phyloP scores from a whole-genome alignment of 2,113 vertebrate genomes.

The Girardinichthys multiradiatus region DNA sequence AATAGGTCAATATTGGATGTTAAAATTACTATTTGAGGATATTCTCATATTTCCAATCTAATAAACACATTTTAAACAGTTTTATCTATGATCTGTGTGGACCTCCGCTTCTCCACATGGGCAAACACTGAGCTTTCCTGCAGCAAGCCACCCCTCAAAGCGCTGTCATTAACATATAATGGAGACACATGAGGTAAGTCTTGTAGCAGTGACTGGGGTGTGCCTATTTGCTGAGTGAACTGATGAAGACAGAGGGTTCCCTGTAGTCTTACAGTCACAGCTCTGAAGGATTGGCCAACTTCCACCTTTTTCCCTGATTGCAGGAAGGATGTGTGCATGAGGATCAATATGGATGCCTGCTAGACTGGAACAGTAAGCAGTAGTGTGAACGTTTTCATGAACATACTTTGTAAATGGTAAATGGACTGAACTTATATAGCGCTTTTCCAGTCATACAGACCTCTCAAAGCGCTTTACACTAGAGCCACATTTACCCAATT shows the following conservation, averaged over 20 bases:
- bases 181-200: constrained; percentile 66
- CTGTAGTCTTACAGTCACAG: constrained; percentile 61
- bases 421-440: too few species aligned
- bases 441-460: too few species aligned
- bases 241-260: constrained; percentile 73
- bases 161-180: constrained; percentile 62
- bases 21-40: not conserved
- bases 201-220: constrained; percentile 58
- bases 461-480: too few species aligned
- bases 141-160: constrained; percentile 28
- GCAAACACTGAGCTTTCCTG: constrained; percentile 14
- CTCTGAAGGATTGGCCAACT: constrained; percentile 57
- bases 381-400: constrained; percentile 35
- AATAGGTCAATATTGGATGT: constrained; percentile 4
- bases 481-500: too few species aligned
- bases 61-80: constrained; percentile 34
- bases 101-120: constrained; percentile 15
- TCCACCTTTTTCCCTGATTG: constrained; percentile 44
- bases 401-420: too few species aligned
- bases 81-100: constrained; percentile 29
- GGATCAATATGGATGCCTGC: constrained; percentile 39
- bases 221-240: constrained; percentile 64
- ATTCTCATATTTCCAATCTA: constrained; percentile 1
- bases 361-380: constrained; percentile 64
- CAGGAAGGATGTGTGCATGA: constrained; percentile 41